These are phyloP conservation scores for Dicentrarchus labrax DNA, from an alignment of 2,113 vertebrate genomes.

Conservation along the genomic window DNA sequence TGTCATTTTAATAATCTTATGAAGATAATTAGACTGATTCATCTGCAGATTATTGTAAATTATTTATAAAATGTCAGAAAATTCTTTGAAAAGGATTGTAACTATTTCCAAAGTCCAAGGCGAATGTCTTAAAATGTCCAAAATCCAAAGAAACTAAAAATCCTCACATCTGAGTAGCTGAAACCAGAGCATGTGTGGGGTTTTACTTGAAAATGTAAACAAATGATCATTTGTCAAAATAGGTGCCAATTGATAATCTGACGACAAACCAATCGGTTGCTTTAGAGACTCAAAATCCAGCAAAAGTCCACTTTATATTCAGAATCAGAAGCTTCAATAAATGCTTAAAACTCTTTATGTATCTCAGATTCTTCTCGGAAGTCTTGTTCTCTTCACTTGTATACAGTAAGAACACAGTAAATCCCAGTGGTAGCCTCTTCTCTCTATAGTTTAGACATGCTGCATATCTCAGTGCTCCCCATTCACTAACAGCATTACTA, in stretches of 20 bases:
- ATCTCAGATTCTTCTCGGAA: not conserved
- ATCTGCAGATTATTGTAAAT: not conserved
- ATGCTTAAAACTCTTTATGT: too few species aligned
- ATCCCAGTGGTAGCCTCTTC: not conserved
- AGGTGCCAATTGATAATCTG: too few species aligned
- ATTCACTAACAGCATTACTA: constrained; percentile 70
- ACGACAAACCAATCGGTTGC: too few species aligned
- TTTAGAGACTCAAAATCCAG: not conserved
- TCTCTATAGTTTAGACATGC: constrained; percentile 7
- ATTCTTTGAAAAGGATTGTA: not conserved
- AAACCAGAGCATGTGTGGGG: not conserved
- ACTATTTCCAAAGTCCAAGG: not conserved
- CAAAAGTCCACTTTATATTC: not conserved
- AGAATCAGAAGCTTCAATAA: not conserved
- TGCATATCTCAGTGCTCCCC: constrained; percentile 24
- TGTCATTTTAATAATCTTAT: not conserved
- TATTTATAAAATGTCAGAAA: not conserved
- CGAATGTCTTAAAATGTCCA: not conserved
- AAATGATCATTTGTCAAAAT: not conserved
- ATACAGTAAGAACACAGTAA: not conserved
- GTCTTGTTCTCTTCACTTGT: not conserved
- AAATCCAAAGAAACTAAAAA: not conserved
- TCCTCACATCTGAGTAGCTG: not conserved
- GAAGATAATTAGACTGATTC: not conserved
- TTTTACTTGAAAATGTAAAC: not conserved